Conservation (phyloP, 2,113 vertebrate species). For the Genyomyrus donnyi region DNA sequence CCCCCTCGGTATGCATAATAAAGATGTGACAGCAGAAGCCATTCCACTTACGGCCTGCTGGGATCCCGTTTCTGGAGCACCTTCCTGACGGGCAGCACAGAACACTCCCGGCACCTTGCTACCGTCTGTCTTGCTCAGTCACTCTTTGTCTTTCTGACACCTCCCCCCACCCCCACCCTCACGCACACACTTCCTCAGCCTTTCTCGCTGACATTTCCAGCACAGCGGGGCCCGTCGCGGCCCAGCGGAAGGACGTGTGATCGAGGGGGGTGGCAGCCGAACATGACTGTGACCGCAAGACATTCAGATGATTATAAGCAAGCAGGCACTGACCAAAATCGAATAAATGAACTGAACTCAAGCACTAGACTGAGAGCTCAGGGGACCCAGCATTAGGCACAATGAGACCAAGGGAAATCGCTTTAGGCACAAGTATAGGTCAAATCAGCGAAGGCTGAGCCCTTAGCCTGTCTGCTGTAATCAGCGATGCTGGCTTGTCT, state of each 20-base stretch:
- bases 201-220: neutral
- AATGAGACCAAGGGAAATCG: neutral
- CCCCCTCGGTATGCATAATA: conserved; percentile 22
- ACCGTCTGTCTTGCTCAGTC: neutral
- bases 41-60: conserved; percentile 38
- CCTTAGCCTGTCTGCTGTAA: neutral
- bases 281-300: neutral
- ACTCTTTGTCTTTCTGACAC: neutral
- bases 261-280: neutral
- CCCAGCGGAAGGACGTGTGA: neutral
- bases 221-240: neutral
- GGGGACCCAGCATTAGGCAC: neutral
- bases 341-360: neutral
- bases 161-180: neutral
- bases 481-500: neutral
- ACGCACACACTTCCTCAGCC: neutral
- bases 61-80: conserved; percentile 37
- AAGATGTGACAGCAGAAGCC: conserved; percentile 26
- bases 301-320: neutral
- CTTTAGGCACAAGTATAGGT: neutral
- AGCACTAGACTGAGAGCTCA: neutral
- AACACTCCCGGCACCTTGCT: neutral
- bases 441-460: neutral
- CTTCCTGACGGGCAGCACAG: neutral
- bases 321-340: neutral